Conservation (phyloP, 1,140 invertebrate species). For the Lepidurus apus region DNA sequence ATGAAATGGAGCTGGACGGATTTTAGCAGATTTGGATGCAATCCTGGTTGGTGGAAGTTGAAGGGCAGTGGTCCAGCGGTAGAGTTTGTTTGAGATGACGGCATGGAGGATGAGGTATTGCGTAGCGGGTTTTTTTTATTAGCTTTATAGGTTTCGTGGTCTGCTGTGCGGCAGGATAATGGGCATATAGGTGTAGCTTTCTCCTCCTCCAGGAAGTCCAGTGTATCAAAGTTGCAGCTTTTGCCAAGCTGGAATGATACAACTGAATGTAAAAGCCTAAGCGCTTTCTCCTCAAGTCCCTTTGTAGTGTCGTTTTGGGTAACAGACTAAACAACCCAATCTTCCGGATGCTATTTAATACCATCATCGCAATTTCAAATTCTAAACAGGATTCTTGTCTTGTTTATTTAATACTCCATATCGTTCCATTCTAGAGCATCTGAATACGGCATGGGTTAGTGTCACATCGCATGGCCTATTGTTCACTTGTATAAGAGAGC, state of each 20-base stretch:
- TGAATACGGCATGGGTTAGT: no score
- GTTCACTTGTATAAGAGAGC: background rate
- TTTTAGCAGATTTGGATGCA: no score
- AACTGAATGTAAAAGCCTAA: background rate
- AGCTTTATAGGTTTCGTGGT: background rate
- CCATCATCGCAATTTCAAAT: no score
- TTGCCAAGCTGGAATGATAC: background rate
- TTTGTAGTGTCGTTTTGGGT: background rate
- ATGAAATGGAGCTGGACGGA: no score
- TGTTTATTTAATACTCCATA: no score
- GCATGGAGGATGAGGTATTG: background rate
- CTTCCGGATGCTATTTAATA: no score
- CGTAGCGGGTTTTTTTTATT: background rate
- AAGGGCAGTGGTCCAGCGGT: no score
- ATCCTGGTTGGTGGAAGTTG: no score
- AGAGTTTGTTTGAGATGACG: no score
- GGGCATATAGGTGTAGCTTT: background rate
- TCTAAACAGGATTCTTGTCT: no score
- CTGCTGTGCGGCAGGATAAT: background rate
- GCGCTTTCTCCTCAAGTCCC: background rate
- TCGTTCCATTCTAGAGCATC: no score
- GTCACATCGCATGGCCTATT: background rate
- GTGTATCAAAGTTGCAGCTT: slow-evolving; percentile 3
- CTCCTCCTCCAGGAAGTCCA: slow-evolving; percentile 11
- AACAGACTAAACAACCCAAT: no score